Percentiles rank a stretch among this genome's conserved stretches.
Evolutionary conservation across 2,888 invertebrate genomes (phyloP).

Genomic region (Dicycla oo): DNA sequence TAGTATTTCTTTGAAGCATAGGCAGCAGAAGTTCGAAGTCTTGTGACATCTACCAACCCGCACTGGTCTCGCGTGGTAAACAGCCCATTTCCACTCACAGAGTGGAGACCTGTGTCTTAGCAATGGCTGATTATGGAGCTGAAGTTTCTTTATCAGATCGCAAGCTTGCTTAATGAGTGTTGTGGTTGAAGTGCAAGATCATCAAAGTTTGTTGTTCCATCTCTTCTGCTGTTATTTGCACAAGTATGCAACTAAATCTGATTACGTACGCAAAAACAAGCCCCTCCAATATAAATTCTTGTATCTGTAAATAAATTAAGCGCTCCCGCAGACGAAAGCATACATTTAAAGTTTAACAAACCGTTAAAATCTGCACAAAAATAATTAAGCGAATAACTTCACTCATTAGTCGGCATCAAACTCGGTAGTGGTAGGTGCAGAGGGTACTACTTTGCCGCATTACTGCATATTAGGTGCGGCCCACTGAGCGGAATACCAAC

Average conservation of each 20-base stretch:
- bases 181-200: conserved; percentile 32
- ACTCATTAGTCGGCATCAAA: conserved; percentile 83
- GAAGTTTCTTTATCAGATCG: not conserved
- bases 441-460: conserved; percentile 78
- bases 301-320: conserved; percentile 58
- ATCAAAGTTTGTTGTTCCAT: conserved; percentile 41
- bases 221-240: conserved; percentile 26
- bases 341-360: conserved; percentile 75
- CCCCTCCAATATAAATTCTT: conserved; percentile 50
- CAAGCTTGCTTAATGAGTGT: conserved; percentile 28
- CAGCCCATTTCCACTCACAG: too few relatives aligned
- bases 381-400: conserved; percentile 86
- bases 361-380: conserved; percentile 75
- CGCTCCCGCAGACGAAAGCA: conserved; percentile 60
- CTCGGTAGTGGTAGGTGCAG: conserved; percentile 62
- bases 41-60: too few relatives aligned
- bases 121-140: too few relatives aligned
- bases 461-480: conserved; percentile 83
- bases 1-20: not conserved
- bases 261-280: conserved; percentile 33
- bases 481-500: conserved; percentile 86
- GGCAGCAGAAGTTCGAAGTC: too few relatives aligned
- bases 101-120: too few relatives aligned
- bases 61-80: too few relatives aligned
- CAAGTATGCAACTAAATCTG: conserved; percentile 45